These are phyloP conservation scores for Sebastes umbrosus DNA, from an alignment of 2,797 vertebrate species.

Conservation along the genomic window DNA sequence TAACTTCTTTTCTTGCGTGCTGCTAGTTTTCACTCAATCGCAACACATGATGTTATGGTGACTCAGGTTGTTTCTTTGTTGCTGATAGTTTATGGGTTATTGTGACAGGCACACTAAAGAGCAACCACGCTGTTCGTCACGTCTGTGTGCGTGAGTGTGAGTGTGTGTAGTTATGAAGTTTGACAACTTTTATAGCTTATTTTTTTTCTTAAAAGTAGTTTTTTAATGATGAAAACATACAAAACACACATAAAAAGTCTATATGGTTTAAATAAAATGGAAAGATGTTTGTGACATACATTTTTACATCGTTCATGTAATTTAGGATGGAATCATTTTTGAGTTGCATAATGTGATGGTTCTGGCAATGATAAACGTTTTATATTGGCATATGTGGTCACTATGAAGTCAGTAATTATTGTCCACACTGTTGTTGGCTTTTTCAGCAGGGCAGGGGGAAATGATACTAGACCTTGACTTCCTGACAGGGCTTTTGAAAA, in stretches of 20 bases:
- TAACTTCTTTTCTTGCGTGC: neutral
- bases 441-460: neutral
- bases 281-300: neutral
- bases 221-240: neutral
- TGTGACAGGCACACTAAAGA: neutral
- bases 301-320: neutral
- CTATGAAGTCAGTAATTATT: neutral
- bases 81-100: neutral
- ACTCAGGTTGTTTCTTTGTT: neutral
- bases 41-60: neutral
- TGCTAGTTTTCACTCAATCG: neutral
- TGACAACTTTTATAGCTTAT: neutral
- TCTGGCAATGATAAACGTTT: neutral
- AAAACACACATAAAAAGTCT: neutral
- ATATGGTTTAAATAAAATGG: neutral
- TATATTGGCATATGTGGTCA: neutral
- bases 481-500: conserved; percentile 15
- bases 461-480: neutral
- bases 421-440: neutral
- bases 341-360: neutral
- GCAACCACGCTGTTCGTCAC: neutral
- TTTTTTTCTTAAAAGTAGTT: neutral
- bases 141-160: neutral
- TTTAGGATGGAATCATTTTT: neutral
- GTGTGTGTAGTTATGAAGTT: neutral